Conservation (phyloP, 2,888 invertebrate species). For the Drosophila atripex region DNA sequence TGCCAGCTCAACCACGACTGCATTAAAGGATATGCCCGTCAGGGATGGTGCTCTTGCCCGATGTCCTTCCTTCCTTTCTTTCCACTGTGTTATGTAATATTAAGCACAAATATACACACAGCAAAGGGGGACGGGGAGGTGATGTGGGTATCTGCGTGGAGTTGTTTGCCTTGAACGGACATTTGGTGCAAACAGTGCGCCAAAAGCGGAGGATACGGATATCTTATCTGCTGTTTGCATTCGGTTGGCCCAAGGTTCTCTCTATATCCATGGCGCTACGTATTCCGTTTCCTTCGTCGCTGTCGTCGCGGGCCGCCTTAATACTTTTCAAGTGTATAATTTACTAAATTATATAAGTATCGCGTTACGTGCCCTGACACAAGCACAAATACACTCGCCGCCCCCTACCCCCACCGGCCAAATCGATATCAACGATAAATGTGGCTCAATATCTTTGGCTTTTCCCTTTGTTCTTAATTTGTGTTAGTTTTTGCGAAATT, state of each 20-base stretch:
- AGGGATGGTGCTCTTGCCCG: conserved; percentile 62
- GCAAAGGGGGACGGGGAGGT: not conserved
- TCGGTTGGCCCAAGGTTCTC: conserved; percentile 65
- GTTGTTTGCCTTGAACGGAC: conserved; percentile 68
- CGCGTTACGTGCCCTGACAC: conserved; percentile 64
- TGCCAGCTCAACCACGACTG: conserved; percentile 29
- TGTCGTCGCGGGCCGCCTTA: conserved; percentile 64
- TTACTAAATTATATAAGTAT: conserved; percentile 78
- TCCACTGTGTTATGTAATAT: conserved; percentile 65
- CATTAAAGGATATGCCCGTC: conserved; percentile 63
- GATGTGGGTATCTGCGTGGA: conserved; percentile 45
- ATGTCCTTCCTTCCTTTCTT: conserved; percentile 24
- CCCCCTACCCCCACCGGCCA: not conserved
- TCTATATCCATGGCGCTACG: conserved; percentile 35
- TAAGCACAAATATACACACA: conserved; percentile 54
- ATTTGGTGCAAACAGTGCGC: conserved; percentile 67
- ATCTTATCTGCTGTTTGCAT: conserved; percentile 82
- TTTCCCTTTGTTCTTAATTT: conserved; percentile 26
- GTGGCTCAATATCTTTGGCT: conserved; percentile 36
- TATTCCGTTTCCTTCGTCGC: conserved; percentile 44
- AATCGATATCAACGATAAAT: conserved; percentile 39
- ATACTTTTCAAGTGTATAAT: conserved; percentile 78
- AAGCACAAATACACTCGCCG: conserved; percentile 46
- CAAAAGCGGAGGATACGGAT: conserved; percentile 70
- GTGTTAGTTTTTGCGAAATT: conserved; percentile 12